Evolutionary conservation across 2,888 invertebrate species (phyloP), one percentile per base, ranked within the genome.

Genomic region (Penaeus monodon): DNA sequence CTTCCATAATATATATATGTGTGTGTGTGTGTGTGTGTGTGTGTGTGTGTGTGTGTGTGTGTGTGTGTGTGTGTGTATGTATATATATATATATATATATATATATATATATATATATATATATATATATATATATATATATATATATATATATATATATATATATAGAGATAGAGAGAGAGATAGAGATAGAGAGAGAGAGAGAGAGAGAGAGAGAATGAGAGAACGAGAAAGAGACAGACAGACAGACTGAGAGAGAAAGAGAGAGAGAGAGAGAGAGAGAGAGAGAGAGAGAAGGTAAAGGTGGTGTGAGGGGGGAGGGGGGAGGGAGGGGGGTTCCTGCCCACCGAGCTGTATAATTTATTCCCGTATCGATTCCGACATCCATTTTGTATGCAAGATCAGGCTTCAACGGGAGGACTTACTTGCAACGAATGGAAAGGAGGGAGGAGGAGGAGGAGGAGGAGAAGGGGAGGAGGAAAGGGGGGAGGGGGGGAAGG

Each of bases 121-220:
- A 7, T 44, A 44, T 44, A 44, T 44, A 44, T 44, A 7, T 44
- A 44, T 44, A 44, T 44, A 44, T 44, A 44, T 44, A 44, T 44
- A 44, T 7, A 6, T 44, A 44, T 44, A 44, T 7, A 44, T 44
- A 44, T 7, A 44, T 44, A 44, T 7, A 2, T 33, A 44, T 44
- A 44, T 57, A 14, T 12, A 14, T 3, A 57, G 14, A 57, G 14
- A 57, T 1, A 12, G 14, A 57, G 7, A 81, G 81, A 81, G 81
- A 82, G 81, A 81, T 68, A 66, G 81, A 81, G 81, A 81, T 68
- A 29, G 76, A 74, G 74, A 74, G 83, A 74, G 83, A 27, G 79
- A 79, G 79, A 29, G 57, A 63, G 63, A 79, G 63, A 29, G 22
- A 79, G 79, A 79, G 63, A 29, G 73, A 74, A 17, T 7, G 44